phyloP scores from a whole-genome alignment of 2,888 invertebrate genomes.

The Hedya salicella region DNA sequence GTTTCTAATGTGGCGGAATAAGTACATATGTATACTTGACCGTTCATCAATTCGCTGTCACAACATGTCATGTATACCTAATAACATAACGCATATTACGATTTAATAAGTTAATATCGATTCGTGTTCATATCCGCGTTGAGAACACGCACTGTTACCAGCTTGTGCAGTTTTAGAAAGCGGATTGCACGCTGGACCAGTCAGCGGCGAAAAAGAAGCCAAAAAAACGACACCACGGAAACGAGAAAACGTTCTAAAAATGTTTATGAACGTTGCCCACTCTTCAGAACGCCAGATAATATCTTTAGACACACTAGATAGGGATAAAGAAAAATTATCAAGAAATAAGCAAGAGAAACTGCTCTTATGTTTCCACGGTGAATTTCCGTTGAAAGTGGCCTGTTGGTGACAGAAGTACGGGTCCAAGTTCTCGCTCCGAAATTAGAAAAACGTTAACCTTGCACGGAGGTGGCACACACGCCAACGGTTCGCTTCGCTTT shows the following conservation, averaged over 20 bases:
- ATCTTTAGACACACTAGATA: neutral
- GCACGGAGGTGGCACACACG: constrained; percentile 72
- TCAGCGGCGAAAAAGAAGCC: constrained; percentile 62
- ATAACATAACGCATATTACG: constrained; percentile 47
- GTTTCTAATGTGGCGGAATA: neutral
- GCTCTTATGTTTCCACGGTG: constrained; percentile 65
- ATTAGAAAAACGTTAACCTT: constrained; percentile 81
- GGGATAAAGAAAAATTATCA: constrained; percentile 42
- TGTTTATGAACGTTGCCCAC: constrained; percentile 42
- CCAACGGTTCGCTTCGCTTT: constrained; percentile 71
- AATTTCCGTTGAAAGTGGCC: constrained; percentile 76
- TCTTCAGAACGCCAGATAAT: constrained; percentile 37
- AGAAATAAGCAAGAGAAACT: constrained; percentile 60
- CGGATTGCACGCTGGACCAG: constrained; percentile 73
- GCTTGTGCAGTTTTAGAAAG: constrained; percentile 76
- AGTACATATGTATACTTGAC: neutral
- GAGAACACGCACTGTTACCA: constrained; percentile 67
- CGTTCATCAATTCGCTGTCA: constrained; percentile 28
- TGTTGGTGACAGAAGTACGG: constrained; percentile 64
- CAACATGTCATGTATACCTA: constrained; percentile 21
- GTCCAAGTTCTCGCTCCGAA: constrained; percentile 72
- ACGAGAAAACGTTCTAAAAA: constrained; percentile 54
- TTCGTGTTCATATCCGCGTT: constrained; percentile 72
- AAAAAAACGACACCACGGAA: constrained; percentile 56
- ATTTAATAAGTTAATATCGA: constrained; percentile 55